phyloP scores from a whole-genome alignment of 2,888 invertebrate genomes.

The Seira ritae region DNA sequence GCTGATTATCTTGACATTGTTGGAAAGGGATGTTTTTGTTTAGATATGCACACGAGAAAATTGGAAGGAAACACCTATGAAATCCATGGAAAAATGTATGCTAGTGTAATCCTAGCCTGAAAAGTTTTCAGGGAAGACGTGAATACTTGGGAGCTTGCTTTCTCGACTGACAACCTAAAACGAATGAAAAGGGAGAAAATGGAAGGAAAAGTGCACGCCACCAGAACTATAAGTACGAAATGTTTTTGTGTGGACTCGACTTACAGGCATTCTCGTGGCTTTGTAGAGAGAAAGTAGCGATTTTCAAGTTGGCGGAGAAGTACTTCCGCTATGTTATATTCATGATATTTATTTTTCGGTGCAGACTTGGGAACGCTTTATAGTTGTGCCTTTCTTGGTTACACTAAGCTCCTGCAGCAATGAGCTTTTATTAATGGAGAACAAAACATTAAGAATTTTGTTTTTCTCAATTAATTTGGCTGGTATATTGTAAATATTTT shows the following conservation, averaged over 20 bases:
- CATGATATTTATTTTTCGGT: too few relatives aligned
- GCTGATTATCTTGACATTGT: conserved; percentile 16
- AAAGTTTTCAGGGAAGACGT: background rate
- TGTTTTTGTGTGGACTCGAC: background rate
- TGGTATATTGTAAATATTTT: too few relatives aligned
- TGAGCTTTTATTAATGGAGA: too few relatives aligned
- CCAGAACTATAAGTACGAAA: background rate
- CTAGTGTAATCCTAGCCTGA: conserved; percentile 4
- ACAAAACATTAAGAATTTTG: too few relatives aligned
- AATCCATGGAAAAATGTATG: conserved; percentile 1
- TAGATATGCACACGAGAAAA: conserved; percentile 14
- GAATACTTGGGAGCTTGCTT: background rate
- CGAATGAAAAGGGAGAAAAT: conserved; percentile 7
- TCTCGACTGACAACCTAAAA: conserved; percentile 1
- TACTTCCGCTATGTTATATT: too few relatives aligned
- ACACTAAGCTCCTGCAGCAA: too few relatives aligned
- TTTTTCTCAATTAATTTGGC: too few relatives aligned
- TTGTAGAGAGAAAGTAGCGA: background rate
- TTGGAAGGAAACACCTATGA: conserved; percentile 16
- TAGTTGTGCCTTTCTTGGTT: too few relatives aligned
- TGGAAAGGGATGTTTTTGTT: conserved; percentile 5
- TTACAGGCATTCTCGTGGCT: background rate
- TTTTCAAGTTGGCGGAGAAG: background rate
- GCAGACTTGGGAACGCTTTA: too few relatives aligned
- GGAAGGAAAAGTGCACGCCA: background rate